These are phyloP conservation scores for Chionoecetes opilio DNA, from an alignment of 1,140 invertebrate genomes.

Conservation along the genomic window DNA sequence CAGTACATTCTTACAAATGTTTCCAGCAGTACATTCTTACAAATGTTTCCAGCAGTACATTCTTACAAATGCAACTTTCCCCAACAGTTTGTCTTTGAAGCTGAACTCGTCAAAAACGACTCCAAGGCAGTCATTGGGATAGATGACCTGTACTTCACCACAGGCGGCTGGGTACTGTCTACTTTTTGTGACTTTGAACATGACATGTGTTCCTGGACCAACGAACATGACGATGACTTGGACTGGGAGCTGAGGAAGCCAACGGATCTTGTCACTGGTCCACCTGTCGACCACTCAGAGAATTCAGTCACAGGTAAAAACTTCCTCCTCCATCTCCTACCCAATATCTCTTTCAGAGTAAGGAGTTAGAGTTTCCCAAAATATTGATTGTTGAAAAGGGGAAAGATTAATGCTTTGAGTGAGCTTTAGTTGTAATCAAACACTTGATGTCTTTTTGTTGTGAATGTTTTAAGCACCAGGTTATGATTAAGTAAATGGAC, in stretches of 20 bases:
- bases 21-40: slow-evolving; percentile 8
- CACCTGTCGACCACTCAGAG: slow-evolving; percentile 53
- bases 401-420: no score
- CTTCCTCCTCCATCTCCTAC: background rate
- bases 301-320: background rate
- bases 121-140: slow-evolving; percentile 58
- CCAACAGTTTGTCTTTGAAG: slow-evolving; percentile 65
- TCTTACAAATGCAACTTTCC: background rate
- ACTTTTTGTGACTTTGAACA: slow-evolving; percentile 73
- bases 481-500: no score
- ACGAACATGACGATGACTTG: slow-evolving; percentile 15
- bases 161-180: background rate
- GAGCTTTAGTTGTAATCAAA: no score
- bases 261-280: slow-evolving; percentile 55
- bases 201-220: slow-evolving; percentile 72
- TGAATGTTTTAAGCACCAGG: no score
- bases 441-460: no score
- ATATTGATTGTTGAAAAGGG: no score
- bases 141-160: slow-evolving; percentile 74
- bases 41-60: background rate
- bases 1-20: background rate
- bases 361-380: no score
- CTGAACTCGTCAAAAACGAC: slow-evolving; percentile 56
- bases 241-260: slow-evolving; percentile 71
- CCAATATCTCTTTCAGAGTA: no score